Evolutionary conservation across 2,113 vertebrate genomes (phyloP), one percentile per base, ranked within the genome.

Genomic region (Gobius niger): DNA sequence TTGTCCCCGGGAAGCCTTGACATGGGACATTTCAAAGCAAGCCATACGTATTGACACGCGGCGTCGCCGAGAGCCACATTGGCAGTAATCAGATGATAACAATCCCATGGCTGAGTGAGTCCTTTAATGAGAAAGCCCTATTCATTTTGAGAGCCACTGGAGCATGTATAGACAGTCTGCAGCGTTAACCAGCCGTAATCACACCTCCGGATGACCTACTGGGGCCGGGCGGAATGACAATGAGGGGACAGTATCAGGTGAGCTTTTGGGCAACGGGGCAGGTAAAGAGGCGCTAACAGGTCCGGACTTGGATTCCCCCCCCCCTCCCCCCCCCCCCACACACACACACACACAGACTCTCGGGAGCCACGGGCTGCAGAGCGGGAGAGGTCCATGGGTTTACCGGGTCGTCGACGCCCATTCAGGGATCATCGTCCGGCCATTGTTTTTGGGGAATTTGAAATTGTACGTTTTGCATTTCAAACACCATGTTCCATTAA

Each of bases 121-220:
- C 5, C 64, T 60, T 44, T 51, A 66, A 79, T 65, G 47, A 79
- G 65, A 72, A 11, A 60, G 44, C 53, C 59, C 61, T 18, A 51
- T 69, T 81, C 13, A 71, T 77, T 67, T 51, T 47, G 52, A 82
- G 62, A 46, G 44, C 61, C 56, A 65, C 50, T 65, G 72, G 56
- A 63, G 53, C 41, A 51, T 53, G 46, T 44, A 67, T 54, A 40
- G 5, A 15, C 50, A 7, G 70, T 71, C 81, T 72, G 44, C 60
- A 51, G 71, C 59, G 65, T 47, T 68, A 64, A 44, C 47, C 9
- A 46, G 40, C 61, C 44, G 44, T 80, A 47, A 84, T 68, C 68
- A 76, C 56, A 68, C 77, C 67, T 70, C 50, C 82, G 78, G 77
- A 72, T 68, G 62, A 81, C 78, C 82, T 65, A 52, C 59, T 70